Evolutionary conservation across 2,113 vertebrate species (phyloP).

Genomic region (Lampris incognitus): DNA sequence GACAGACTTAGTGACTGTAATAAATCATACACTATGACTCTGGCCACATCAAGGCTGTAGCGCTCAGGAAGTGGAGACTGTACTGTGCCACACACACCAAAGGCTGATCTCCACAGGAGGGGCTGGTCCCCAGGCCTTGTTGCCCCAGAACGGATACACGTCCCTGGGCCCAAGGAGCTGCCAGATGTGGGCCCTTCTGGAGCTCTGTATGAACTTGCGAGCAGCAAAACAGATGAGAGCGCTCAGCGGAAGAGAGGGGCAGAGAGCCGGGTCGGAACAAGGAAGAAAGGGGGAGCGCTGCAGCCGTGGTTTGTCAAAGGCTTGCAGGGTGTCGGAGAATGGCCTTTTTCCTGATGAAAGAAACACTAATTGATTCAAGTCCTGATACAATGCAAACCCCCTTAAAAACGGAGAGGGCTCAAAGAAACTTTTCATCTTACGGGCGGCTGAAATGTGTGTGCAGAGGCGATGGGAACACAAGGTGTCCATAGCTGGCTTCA

Average conservation of each 20-base stretch:
- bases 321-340: conserved; percentile 16
- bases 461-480: conserved; percentile 38
- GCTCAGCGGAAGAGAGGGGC: conserved; percentile 41
- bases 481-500: no score
- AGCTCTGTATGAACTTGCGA: conserved; percentile 55
- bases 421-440: conserved; percentile 64
- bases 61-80: conserved; percentile 73
- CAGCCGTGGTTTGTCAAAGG: conserved; percentile 40
- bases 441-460: conserved; percentile 30
- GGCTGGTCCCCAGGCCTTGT: conserved; percentile 69
- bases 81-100: conserved; percentile 73
- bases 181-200: conserved; percentile 77
- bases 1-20: conserved; percentile 61
- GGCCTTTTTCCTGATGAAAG: conserved; percentile 68
- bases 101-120: conserved; percentile 70
- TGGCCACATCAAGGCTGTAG: conserved; percentile 76
- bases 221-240: conserved; percentile 60
- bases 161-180: conserved; percentile 60
- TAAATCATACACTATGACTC: conserved; percentile 72
- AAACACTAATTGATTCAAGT: conserved; percentile 71
- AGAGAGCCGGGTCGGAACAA: conserved; percentile 34
- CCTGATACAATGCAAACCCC: conserved; percentile 27
- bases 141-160: conserved; percentile 65
- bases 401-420: conserved; percentile 37
- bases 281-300: conserved; percentile 11